Base-by-base conservation (phyloP, 2,113 vertebrate genomes). In the Microcebus griseorufus region DNA sequence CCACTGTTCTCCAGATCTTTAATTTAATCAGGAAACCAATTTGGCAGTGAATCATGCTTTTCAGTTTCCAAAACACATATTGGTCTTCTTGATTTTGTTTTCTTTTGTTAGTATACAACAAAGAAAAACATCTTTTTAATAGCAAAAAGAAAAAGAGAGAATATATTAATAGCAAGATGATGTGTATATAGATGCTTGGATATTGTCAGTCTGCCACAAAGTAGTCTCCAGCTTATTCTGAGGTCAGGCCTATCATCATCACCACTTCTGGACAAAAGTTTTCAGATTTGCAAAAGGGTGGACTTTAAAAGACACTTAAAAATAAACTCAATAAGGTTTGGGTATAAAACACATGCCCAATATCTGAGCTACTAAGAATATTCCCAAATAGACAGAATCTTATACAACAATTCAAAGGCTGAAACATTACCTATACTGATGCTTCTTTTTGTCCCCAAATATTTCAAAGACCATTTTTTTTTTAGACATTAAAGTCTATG, bases 231-330 rank as follows among this genome's bases (percentile, higher is more conserved):
- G 29, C 58, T 78, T 83, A 45, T 53, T 87, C 58, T 58, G 23
- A 82, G 16, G 29, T 65, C 80, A 67, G 37, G 42, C 11, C 18
- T 84, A n/a, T 16, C 51, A 64, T 48, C 45, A 58, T 32, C 16
- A 75, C 27, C 45, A 92, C 75, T 70, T 88, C 34, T 42, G 22
- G 32, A 86, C 42, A 85, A 79, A 97, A 95, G 51, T 78, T 90
- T 92, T 92, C 88, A 96, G 65, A 81, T 91, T 93, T 65, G 84
- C 37, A 91, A 82, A 90, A 62, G 32, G 3, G 76, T 45, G 62
- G 18, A 80, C 48, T 94, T 95, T 80, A 94, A 92, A 94, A 94
- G 42, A 92, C 39, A 87, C 27, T 94, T 32, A 93, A 92, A 96
- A 93, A 80, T 75, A 70, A 88, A 89, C 6, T 60, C 64, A 65